phyloP scores from a whole-genome alignment of 1,140 invertebrate species.

The Diorhabda carinulata region DNA sequence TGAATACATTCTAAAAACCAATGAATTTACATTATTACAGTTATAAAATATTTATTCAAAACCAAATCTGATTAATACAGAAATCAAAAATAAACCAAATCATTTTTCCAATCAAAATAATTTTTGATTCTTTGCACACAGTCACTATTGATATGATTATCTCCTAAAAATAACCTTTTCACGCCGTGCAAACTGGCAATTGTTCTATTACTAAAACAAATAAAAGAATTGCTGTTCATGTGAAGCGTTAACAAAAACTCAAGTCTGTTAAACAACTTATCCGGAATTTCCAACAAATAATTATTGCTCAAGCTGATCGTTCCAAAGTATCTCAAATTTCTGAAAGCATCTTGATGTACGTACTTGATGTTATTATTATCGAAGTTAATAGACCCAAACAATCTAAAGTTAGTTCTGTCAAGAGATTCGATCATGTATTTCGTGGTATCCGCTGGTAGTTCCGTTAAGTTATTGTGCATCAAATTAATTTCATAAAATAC shows the following conservation, averaged over 20 bases:
- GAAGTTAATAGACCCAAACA: constrained; percentile 10
- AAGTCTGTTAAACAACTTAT: constrained; percentile 5
- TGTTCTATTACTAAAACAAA: constrained; percentile 10
- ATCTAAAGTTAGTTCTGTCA: not conserved
- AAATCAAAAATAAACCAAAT: constrained; percentile 15
- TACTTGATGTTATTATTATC: constrained; percentile 14
- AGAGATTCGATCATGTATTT: constrained; percentile 7
- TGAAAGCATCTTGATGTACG: constrained; percentile 12
- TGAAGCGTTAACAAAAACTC: constrained; percentile 15
- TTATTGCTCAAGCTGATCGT: constrained; percentile 20
- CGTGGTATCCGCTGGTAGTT: constrained; percentile 14
- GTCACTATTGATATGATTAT: constrained; percentile 13
- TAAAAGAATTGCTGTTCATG: constrained; percentile 17
- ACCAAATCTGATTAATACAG: not conserved
- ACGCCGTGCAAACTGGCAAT: constrained; percentile 14
- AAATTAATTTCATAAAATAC: constrained; percentile 14
- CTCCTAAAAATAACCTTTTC: constrained; percentile 10
- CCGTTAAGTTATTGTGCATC: constrained; percentile 12
- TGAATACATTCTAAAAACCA: too few relatives aligned
- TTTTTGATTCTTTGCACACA: constrained; percentile 11
- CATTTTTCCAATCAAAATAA: constrained; percentile 15
- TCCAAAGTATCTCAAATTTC: constrained; percentile 8
- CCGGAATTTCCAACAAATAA: constrained; percentile 8
- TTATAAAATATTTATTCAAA: too few relatives aligned
- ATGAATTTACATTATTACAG: too few relatives aligned